These are phyloP conservation scores for Haemorhous mexicanus DNA, from an alignment of 2,113 vertebrate species.

Conservation along the genomic window DNA sequence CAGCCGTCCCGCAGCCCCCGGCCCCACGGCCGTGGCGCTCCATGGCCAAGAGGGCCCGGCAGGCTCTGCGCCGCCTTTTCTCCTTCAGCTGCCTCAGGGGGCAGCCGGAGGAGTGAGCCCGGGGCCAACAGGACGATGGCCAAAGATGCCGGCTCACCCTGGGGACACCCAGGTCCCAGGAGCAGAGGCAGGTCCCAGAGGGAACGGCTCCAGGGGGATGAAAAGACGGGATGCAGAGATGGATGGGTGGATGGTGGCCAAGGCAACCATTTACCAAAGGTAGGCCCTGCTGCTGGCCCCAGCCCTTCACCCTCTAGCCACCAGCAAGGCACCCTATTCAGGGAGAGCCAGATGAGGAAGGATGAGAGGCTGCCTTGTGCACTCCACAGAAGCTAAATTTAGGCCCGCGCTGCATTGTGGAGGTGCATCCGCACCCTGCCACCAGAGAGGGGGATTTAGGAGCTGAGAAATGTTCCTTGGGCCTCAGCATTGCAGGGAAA, in stretches of 20 bases:
- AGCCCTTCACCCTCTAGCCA: no score
- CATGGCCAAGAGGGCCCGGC: neutral
- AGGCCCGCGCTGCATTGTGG: no score
- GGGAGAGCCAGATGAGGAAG: accelerated
- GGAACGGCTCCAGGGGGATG: accelerated
- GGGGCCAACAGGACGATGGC: neutral
- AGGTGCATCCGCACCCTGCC: no score
- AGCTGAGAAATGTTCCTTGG: neutral
- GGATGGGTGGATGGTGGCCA: neutral
- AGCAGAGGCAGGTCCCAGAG: neutral
- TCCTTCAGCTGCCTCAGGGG: neutral
- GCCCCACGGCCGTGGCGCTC: no score
- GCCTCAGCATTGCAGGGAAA: neutral
- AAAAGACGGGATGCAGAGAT: accelerated
- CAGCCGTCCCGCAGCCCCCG: no score
- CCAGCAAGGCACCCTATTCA: no score
- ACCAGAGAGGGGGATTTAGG: no score
- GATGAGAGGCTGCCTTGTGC: neutral
- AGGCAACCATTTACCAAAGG: neutral
- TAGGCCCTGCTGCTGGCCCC: no score
- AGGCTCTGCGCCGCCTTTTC: no score
- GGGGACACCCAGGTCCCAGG: neutral
- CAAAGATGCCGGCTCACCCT: neutral
- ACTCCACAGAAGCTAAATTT: no score
- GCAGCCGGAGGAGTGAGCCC: neutral